These are phyloP conservation scores for Hylomyscus alleni DNA, from an alignment of 2,797 vertebrate genomes.

Conservation along the genomic window DNA sequence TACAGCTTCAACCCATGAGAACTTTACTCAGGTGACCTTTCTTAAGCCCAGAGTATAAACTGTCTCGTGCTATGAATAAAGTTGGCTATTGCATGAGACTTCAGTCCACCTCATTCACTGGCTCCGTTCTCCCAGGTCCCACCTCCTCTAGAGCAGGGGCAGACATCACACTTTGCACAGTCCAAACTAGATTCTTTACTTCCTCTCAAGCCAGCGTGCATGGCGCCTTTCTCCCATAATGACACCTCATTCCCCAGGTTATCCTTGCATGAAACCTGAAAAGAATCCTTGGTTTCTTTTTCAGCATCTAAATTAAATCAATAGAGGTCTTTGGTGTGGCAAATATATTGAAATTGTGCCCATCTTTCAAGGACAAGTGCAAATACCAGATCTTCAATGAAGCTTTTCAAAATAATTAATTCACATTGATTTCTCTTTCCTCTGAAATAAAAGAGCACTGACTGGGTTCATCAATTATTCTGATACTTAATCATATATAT, in stretches of 20 bases:
- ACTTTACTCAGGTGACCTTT: background rate
- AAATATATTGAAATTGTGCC: conserved; percentile 34
- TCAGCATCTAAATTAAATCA: conserved; percentile 59
- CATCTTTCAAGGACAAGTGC: conserved; percentile 56
- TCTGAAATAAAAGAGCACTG: conserved; percentile 18
- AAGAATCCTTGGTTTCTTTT: background rate
- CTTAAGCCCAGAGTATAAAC: background rate
- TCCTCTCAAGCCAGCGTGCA: background rate
- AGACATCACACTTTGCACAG: background rate
- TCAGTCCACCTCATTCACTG: background rate
- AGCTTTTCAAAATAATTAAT: conserved; percentile 58
- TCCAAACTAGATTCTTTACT: background rate
- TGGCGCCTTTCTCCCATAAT: background rate
- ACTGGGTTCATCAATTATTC: conserved; percentile 50
- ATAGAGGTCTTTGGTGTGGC: conserved; percentile 12
- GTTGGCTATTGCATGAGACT: background rate
- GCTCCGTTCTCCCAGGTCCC: too few species aligned
- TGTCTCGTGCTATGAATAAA: background rate
- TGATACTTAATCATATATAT: conserved; percentile 55
- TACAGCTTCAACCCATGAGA: too few species aligned
- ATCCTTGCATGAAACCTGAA: conserved; percentile 15
- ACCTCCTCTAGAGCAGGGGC: background rate
- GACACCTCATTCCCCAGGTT: background rate
- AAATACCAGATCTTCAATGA: conserved; percentile 61
- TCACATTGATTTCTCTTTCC: conserved; percentile 63